These are phyloP conservation scores for Schizothorax lantsangensis DNA, from an alignment of 2,797 vertebrate genomes.

Conservation along the genomic window DNA sequence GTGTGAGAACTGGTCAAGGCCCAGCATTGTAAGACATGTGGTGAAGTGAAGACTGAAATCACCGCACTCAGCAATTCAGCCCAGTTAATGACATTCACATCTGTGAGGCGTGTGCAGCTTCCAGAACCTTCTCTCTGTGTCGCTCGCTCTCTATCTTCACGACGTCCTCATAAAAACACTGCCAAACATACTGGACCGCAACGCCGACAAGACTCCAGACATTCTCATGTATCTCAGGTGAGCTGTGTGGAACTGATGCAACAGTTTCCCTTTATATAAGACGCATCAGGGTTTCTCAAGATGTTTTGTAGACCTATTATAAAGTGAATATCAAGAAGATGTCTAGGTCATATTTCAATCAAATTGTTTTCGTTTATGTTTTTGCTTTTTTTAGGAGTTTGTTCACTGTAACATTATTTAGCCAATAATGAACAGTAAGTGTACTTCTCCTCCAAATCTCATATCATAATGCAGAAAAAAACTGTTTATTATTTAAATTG, in stretches of 20 bases:
- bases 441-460: neutral
- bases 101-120: constrained; percentile 61
- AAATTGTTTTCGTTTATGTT: neutral
- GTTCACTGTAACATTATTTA: neutral
- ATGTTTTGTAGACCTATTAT: neutral
- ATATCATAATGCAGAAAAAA: neutral
- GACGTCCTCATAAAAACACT: constrained; percentile 35
- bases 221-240: constrained; percentile 24
- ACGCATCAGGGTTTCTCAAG: neutral
- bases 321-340: neutral
- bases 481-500: no score
- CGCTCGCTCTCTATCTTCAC: constrained; percentile 23
- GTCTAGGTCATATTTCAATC: neutral
- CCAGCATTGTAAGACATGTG: constrained; percentile 57
- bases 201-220: constrained; percentile 12
- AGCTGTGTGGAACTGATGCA: constrained; percentile 1
- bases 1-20: constrained; percentile 44
- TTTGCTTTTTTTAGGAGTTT: neutral
- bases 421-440: neutral
- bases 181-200: constrained; percentile 19
- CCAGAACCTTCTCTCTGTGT: constrained; percentile 50
- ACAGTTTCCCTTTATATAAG: neutral
- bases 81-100: constrained; percentile 70
- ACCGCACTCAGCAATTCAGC: constrained; percentile 66
- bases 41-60: constrained; percentile 61